Conservation (phyloP, 2,888 invertebrate species). For the Chrysodeixis includens region DNA sequence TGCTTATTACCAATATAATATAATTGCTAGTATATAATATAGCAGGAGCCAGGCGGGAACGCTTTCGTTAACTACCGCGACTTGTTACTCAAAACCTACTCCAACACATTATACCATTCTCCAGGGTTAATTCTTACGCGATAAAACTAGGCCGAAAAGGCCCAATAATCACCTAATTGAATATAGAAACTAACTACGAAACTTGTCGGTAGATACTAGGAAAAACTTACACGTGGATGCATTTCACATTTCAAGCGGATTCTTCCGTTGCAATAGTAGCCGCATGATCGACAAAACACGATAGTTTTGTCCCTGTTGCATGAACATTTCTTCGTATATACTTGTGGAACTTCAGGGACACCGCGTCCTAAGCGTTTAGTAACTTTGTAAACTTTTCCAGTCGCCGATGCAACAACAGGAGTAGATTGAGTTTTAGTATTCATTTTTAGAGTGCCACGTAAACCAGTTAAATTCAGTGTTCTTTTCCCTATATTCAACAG, state of each 20-base stretch:
- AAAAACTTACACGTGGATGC: slow-evolving; percentile 79
- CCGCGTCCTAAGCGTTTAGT: slow-evolving; percentile 78
- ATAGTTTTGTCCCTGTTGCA: slow-evolving; percentile 80
- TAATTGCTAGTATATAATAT: too few relatives aligned
- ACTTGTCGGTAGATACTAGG: neutral
- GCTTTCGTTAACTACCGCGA: too few relatives aligned
- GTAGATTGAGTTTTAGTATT: slow-evolving; percentile 67
- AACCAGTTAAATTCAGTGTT: neutral
- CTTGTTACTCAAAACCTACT: too few relatives aligned
- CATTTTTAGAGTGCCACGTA: slow-evolving; percentile 28
- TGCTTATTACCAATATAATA: too few relatives aligned
- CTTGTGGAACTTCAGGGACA: slow-evolving; percentile 72
- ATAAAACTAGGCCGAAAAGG: too few relatives aligned
- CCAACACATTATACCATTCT: too few relatives aligned
- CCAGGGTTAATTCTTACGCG: too few relatives aligned
- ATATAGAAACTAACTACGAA: too few relatives aligned
- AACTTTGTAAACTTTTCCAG: slow-evolving; percentile 71
- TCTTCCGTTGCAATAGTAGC: slow-evolving; percentile 83
- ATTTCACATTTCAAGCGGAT: slow-evolving; percentile 80
- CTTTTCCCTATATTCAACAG: neutral
- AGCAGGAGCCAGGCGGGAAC: too few relatives aligned
- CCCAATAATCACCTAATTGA: neutral
- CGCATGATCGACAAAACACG: slow-evolving; percentile 84
- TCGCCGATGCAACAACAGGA: slow-evolving; percentile 80
- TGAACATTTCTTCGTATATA: slow-evolving; percentile 76